These are phyloP conservation scores for Cryptus armator DNA, from an alignment of 2,888 invertebrate species.

Conservation along the genomic window DNA sequence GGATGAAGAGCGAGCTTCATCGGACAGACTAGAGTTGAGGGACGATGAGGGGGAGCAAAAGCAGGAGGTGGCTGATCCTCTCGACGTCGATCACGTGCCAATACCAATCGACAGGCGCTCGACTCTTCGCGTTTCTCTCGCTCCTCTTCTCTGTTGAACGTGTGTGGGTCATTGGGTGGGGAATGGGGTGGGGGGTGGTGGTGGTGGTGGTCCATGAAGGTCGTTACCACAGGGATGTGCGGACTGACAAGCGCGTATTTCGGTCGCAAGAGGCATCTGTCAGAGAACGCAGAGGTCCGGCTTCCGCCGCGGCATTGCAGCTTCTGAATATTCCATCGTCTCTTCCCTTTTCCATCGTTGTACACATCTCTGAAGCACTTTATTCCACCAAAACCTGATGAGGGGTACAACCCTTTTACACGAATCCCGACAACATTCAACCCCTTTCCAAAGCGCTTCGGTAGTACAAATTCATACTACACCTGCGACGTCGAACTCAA, in stretches of 20 bases:
- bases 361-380: neutral
- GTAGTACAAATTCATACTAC: neutral
- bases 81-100: conserved; percentile 70
- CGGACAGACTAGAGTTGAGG: conserved; percentile 56
- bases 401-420: no score
- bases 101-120: conserved; percentile 66
- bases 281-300: neutral
- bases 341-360: neutral
- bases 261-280: conserved; percentile 21
- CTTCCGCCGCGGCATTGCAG: neutral
- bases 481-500: neutral
- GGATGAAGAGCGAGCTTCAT: conserved; percentile 65
- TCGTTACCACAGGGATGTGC: conserved; percentile 47
- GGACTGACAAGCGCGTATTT: conserved; percentile 38
- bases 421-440: no score
- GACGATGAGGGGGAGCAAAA: conserved; percentile 47
- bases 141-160: conserved; percentile 7
- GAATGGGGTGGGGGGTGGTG: neutral
- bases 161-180: no score
- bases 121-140: conserved; percentile 48
- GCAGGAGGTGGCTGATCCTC: conserved; percentile 58
- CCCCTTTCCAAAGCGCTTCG: neutral
- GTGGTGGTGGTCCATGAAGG: conserved; percentile 38
- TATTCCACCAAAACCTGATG: neutral
- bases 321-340: neutral